These are phyloP conservation scores for Dryas iulia DNA, from an alignment of 1,140 invertebrate genomes.

Conservation along the genomic window DNA sequence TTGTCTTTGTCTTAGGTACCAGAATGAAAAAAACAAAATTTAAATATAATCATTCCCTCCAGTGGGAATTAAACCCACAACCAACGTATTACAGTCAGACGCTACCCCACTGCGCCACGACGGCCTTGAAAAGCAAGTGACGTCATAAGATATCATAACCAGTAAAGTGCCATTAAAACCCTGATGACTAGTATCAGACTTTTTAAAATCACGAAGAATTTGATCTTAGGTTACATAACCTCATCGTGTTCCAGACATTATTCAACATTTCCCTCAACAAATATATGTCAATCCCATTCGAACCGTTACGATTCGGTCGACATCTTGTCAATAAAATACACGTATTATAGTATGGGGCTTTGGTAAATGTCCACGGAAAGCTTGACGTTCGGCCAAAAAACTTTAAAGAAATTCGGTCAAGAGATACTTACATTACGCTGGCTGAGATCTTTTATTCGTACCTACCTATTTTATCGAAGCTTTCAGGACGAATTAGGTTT, in stretches of 20 bases:
- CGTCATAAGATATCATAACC: too few species aligned
- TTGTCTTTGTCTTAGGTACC: too few species aligned
- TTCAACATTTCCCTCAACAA: background rate
- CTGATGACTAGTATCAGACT: too few species aligned
- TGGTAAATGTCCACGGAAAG: slow-evolving; percentile 2
- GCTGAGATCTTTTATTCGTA: background rate
- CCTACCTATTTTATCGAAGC: background rate
- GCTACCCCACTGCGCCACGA: too few species aligned
- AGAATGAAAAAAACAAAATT: too few species aligned
- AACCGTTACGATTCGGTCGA: background rate
- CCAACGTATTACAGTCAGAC: too few species aligned
- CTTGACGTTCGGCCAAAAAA: slow-evolving; percentile 22
- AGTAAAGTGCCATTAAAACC: too few species aligned
- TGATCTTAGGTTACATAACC: background rate
- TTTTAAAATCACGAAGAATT: too few species aligned
- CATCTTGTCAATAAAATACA: background rate
- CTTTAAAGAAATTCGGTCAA: slow-evolving; percentile 25
- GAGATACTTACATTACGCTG: background rate
- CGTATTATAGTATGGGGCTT: background rate
- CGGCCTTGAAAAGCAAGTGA: too few species aligned
- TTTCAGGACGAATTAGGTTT: background rate
- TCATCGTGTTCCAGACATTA: background rate
- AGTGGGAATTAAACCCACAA: too few species aligned
- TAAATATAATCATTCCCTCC: too few species aligned
- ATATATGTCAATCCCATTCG: background rate